Conservation (phyloP, 2,113 vertebrate species). For the Eidolon helvum region DNA sequence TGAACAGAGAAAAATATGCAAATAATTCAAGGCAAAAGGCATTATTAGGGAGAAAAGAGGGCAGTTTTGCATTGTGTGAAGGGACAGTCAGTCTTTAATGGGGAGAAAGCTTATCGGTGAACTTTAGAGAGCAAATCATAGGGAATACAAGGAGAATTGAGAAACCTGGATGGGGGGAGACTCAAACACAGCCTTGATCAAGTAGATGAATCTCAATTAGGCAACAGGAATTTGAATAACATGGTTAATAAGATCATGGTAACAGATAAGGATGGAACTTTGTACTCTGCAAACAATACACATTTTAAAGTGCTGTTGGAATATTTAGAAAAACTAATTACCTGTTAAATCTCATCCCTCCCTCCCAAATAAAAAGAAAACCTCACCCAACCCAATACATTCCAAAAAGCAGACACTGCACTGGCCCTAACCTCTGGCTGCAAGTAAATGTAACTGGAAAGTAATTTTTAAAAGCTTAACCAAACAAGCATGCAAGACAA, state of each 20-base stretch:
- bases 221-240: constrained; percentile 10
- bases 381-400: not conserved
- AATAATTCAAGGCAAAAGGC: not conserved
- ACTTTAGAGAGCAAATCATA: not conserved
- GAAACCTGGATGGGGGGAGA: not conserved
- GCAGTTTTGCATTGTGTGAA: not conserved
- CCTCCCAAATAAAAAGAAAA: too few relatives aligned
- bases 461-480: constrained; percentile 38
- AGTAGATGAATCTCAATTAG: not conserved
- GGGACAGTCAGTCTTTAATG: not conserved
- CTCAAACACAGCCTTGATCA: not conserved
- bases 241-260: not conserved
- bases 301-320: constrained; percentile 17
- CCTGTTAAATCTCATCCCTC: not conserved
- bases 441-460: not conserved
- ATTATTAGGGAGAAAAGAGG: not conserved
- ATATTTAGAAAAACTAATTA: constrained; percentile 46
- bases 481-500: not conserved
- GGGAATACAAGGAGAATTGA: not conserved
- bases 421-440: not conserved
- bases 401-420: not conserved
- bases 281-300: not conserved
- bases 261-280: not conserved
- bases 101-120: not conserved
- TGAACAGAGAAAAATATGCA: not conserved